Conservation (phyloP, 2,797 vertebrate genomes). For the Nasua narica region DNA sequence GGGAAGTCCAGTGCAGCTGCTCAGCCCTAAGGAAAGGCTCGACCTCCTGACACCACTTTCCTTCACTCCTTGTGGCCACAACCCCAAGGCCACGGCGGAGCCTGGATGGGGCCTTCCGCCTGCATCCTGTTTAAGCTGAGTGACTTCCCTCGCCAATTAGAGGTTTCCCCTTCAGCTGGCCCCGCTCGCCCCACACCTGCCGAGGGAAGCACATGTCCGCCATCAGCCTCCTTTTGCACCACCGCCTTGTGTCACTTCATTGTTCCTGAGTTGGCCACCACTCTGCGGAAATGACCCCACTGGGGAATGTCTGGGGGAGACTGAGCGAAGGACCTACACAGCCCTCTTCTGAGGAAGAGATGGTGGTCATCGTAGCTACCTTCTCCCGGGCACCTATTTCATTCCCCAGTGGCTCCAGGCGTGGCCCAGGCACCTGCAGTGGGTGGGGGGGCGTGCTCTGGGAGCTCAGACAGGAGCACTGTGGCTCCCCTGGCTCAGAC, state of each 20-base stretch:
- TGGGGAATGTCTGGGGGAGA: not conserved
- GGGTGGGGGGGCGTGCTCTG: accelerated
- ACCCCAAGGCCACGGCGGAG: not conserved
- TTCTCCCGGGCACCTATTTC: not conserved
- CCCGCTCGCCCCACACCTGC: slow-evolving; percentile 47
- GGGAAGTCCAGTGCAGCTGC: not conserved
- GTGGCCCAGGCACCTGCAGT: accelerated
- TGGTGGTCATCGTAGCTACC: accelerated
- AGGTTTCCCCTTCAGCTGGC: slow-evolving; percentile 68
- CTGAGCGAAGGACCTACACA: not conserved
- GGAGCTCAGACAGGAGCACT: not conserved
- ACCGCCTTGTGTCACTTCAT: not conserved
- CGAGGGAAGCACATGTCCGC: slow-evolving; percentile 17
- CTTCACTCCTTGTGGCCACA: not conserved
- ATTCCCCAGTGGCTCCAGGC: accelerated
- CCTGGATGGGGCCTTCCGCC: not conserved
- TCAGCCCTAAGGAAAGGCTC: not conserved
- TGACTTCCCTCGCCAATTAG: slow-evolving; percentile 38
- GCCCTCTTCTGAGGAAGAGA: not conserved
- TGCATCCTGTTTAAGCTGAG: slow-evolving; percentile 63
- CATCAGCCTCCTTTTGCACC: not conserved
- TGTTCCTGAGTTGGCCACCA: slow-evolving; percentile 2
- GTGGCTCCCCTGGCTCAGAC: accelerated
- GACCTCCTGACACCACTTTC: slow-evolving; percentile 12
- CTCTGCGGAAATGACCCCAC: not conserved